Evolutionary conservation across 2,888 invertebrate genomes (phyloP).

Genomic region (Oegoconia quadripuncta): DNA sequence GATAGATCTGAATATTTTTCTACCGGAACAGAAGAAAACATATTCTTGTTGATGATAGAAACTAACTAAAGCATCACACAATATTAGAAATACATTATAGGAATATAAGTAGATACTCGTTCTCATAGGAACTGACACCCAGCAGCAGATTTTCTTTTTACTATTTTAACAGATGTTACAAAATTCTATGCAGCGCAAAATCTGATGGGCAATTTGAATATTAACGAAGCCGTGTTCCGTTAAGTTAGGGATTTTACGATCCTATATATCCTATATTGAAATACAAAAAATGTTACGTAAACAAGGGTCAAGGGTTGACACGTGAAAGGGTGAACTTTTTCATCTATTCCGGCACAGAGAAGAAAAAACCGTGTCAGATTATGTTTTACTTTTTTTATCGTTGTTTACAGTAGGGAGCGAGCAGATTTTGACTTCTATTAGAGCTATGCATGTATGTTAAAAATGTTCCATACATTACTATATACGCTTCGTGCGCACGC

Average conservation of each 20-base stretch:
- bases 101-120: no score
- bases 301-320: slow-evolving; percentile 33
- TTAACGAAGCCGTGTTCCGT: background rate
- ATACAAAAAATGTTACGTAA: slow-evolving; percentile 31
- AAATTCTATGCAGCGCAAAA: background rate
- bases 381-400: slow-evolving; percentile 25
- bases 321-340: slow-evolving; percentile 42
- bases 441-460: slow-evolving; percentile 13
- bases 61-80: no score
- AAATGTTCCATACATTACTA: slow-evolving; percentile 6
- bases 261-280: slow-evolving; percentile 17
- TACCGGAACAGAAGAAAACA: no score
- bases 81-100: no score
- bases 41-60: no score
- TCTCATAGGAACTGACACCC: no score
- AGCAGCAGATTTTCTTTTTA: slow-evolving; percentile 3
- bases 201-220: no score
- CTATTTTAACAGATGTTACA: slow-evolving; percentile 3
- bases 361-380: slow-evolving; percentile 20
- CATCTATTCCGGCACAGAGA: slow-evolving; percentile 19
- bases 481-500: slow-evolving; percentile 15
- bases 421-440: slow-evolving; percentile 6
- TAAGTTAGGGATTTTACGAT: slow-evolving; percentile 7
- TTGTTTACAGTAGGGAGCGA: slow-evolving; percentile 27
- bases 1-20: no score